These are phyloP conservation scores for Smutsia temminckii DNA, from an alignment of 2,797 vertebrate species.

Conservation along the genomic window DNA sequence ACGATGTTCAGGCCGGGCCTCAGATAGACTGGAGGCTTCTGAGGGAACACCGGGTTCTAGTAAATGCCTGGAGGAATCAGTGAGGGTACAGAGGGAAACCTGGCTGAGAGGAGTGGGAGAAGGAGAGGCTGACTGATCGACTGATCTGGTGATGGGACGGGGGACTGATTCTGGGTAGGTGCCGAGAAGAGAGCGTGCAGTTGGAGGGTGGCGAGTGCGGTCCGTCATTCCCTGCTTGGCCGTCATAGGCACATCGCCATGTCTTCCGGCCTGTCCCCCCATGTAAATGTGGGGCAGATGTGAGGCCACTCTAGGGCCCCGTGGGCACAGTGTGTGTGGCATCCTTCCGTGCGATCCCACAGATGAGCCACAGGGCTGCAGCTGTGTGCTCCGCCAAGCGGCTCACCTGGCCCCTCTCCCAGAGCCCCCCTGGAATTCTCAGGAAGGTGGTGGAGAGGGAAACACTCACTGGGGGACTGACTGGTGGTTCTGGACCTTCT, in stretches of 20 bases:
- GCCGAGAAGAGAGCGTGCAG: neutral
- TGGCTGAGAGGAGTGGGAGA: neutral
- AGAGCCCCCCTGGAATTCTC: neutral
- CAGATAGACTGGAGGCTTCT: neutral
- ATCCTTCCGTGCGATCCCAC: accelerated
- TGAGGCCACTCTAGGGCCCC: neutral
- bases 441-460: neutral
- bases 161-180: neutral
- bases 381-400: neutral
- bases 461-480: neutral
- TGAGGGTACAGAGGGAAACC: neutral
- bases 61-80: neutral
- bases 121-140: accelerated
- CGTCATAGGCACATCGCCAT: no score
- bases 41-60: neutral
- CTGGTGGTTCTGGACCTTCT: neutral
- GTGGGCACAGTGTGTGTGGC: neutral
- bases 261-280: neutral
- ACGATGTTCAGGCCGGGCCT: no score
- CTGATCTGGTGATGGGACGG: neutral
- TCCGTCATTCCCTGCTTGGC: neutral
- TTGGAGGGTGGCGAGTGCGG: accelerated
- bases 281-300: neutral
- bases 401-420: neutral
- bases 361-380: accelerated